Evolutionary conservation across 2,113 vertebrate genomes (phyloP).

Genomic region (Chaenocephalus aceratus): DNA sequence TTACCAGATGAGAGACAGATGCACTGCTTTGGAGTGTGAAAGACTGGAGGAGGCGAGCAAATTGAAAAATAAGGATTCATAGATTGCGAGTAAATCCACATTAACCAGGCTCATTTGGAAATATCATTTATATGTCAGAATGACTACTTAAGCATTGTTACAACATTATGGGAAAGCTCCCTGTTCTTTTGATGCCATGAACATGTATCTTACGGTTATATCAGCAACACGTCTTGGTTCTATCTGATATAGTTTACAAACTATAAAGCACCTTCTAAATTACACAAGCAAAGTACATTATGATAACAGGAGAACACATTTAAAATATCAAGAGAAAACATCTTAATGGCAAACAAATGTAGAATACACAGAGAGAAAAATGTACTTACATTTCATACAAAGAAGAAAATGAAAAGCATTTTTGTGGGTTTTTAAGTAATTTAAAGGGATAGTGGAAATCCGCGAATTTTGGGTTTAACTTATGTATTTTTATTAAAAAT

Average conservation of each 20-base stretch:
- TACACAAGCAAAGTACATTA: too few species aligned
- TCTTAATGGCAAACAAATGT: too few species aligned
- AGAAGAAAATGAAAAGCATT: too few species aligned
- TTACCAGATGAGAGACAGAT: slow-evolving; percentile 70
- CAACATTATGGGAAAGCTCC: slow-evolving; percentile 1
- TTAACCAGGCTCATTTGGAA: slow-evolving; percentile 7
- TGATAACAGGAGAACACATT: too few species aligned
- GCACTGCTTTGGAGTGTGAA: slow-evolving; percentile 31
- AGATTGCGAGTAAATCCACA: slow-evolving; percentile 6
- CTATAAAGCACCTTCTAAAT: too few species aligned
- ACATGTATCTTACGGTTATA: background rate
- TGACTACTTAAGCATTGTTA: background rate
- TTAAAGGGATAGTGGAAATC: too few species aligned
- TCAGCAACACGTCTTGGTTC: slow-evolving; percentile 38
- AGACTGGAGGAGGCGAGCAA: slow-evolving; percentile 9
- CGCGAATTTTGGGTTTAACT: too few species aligned
- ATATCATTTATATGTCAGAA: slow-evolving; percentile 1
- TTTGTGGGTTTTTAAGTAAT: too few species aligned
- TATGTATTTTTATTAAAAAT: too few species aligned
- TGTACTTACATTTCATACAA: too few species aligned
- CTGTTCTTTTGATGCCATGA: background rate
- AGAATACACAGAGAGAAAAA: too few species aligned
- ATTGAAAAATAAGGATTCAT: slow-evolving; percentile 13
- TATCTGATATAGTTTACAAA: slow-evolving; percentile 10
- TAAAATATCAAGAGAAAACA: too few species aligned